Conservation (phyloP, 2,113 vertebrate species). For the Raphicerus campestris region DNA sequence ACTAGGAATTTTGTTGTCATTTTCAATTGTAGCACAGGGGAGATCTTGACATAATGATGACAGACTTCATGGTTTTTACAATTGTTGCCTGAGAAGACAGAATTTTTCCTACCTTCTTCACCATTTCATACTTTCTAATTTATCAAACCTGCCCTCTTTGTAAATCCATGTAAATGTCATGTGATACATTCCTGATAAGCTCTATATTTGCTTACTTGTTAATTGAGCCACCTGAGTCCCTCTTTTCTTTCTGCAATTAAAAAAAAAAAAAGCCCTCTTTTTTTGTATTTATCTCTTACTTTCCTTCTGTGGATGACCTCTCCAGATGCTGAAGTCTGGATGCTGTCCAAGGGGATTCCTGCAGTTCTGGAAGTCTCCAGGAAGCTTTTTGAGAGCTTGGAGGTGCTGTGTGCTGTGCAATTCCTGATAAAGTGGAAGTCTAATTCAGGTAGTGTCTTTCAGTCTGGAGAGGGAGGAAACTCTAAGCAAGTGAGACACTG, state of each 20-base stretch:
- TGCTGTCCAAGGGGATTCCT: neutral
- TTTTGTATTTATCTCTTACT: neutral
- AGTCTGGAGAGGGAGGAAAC: neutral
- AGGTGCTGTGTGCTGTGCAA: neutral
- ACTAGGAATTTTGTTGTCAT: conserved; percentile 69
- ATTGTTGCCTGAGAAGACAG: conserved; percentile 44
- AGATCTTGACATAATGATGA: conserved; percentile 26
- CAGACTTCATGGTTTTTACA: conserved; percentile 45
- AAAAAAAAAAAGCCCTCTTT: neutral
- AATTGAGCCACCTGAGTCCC: neutral
- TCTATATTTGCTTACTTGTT: neutral
- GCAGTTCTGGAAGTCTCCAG: neutral
- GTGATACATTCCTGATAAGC: neutral
- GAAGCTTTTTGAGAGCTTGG: neutral
- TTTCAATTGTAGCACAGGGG: conserved; percentile 31
- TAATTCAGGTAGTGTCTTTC: neutral
- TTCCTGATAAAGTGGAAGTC: neutral
- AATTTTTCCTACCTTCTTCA: neutral
- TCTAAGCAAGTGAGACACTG: neutral
- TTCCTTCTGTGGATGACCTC: neutral
- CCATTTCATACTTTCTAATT: neutral
- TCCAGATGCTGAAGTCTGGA: neutral
- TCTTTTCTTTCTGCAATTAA: neutral
- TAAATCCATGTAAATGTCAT: neutral
- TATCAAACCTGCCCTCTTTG: neutral